A percentile compares a stretch with the other conserved stretches of the same genome.
Evolutionary conservation across 1,140 invertebrate genomes (phyloP).

Genomic region (Pissodes strobi): DNA sequence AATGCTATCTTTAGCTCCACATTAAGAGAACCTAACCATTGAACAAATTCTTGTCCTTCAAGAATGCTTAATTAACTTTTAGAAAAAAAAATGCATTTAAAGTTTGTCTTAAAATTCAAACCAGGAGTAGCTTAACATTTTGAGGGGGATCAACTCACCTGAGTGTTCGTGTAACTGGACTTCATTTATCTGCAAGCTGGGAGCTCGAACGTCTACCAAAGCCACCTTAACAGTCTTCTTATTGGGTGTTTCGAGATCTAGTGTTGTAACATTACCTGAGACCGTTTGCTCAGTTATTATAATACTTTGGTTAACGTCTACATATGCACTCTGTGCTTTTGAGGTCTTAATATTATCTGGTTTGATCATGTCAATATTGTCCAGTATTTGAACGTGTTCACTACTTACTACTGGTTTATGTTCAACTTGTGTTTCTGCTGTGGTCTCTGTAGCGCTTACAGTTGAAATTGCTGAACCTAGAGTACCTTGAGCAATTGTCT

Average conservation of each 20-base stretch:
- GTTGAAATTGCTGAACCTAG: conserved; percentile 56
- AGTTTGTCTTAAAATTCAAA: too few relatives aligned
- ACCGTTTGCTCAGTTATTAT: conserved; percentile 59
- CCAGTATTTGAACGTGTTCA: conserved; percentile 48
- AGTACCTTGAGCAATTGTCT: conserved; percentile 58
- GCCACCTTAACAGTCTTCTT: conserved; percentile 46
- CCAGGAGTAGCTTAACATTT: conserved; percentile 12
- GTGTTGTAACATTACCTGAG: conserved; percentile 56
- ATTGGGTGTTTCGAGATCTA: conserved; percentile 45
- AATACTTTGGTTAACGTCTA: conserved; percentile 55
- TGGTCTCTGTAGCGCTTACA: conserved; percentile 54
- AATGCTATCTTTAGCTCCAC: too few relatives aligned
- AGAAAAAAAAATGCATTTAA: too few relatives aligned
- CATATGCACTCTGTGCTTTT: conserved; percentile 54
- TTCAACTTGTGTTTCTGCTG: conserved; percentile 53
- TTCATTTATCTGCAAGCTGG: conserved; percentile 55
- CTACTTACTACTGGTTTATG: conserved; percentile 46
- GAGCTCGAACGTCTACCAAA: conserved; percentile 41
- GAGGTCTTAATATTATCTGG: conserved; percentile 52
- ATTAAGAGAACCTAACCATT: too few relatives aligned
- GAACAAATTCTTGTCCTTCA: too few relatives aligned
- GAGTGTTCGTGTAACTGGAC: conserved; percentile 57
- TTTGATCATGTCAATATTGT: conserved; percentile 44
- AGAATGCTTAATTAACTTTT: too few relatives aligned
- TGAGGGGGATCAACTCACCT: conserved; percentile 59